phyloP scores from a whole-genome alignment of 2,797 vertebrate species.

The Lithobates sylvaticus region DNA sequence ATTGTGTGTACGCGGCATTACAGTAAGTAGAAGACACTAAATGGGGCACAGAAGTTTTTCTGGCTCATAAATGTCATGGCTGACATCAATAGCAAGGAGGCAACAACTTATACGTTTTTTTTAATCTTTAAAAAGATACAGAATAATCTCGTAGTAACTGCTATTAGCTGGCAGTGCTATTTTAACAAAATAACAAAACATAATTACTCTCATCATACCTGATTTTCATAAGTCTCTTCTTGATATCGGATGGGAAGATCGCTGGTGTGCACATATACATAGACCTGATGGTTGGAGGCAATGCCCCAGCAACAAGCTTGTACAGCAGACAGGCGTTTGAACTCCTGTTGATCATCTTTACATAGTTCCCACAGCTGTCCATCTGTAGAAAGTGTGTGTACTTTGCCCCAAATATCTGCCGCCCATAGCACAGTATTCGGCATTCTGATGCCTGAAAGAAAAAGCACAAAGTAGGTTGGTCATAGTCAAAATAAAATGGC shows the following conservation, averaged over 20 bases:
- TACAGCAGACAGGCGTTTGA: conserved; percentile 88
- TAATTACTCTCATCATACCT: conserved; percentile 75
- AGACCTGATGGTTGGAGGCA: conserved; percentile 90
- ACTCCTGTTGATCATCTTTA: conserved; percentile 85
- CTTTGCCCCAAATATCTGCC: conserved; percentile 90
- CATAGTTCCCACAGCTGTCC: conserved; percentile 93
- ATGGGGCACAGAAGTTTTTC: no score
- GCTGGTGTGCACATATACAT: conserved; percentile 87
- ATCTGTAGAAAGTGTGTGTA: conserved; percentile 88
- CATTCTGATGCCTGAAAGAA: conserved; percentile 76
- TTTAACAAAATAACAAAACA: neutral
- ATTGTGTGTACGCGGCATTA: no score
- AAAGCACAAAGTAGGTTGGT: neutral
- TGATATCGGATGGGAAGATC: conserved; percentile 90
- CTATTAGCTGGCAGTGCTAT: neutral
- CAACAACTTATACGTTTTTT: no score
- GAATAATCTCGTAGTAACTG: no score
- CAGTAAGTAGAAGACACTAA: no score
- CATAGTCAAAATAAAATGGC: no score
- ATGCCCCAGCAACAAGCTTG: conserved; percentile 96
- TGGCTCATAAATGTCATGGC: no score
- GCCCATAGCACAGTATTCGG: conserved; percentile 89
- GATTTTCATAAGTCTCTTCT: conserved; percentile 96
- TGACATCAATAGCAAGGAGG: no score
- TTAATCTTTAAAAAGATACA: no score